Base-by-base conservation (phyloP, 2,888 invertebrate genomes). In the Mayetiola destructor region DNA sequence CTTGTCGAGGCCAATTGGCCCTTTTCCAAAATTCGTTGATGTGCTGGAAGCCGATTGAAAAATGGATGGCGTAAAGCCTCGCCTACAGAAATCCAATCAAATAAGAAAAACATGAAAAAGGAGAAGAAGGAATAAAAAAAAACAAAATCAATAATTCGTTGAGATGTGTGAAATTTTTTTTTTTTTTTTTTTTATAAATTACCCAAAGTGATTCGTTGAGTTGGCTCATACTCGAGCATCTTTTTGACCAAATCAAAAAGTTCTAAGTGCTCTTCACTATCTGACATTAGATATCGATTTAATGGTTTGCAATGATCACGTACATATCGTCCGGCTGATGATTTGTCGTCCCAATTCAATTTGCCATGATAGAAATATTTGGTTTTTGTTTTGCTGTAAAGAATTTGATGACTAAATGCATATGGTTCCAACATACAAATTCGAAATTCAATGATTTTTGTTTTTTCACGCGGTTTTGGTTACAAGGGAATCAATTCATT, bases 341-440 rank as follows among this genome's bases (percentile, higher is more conserved):
- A 92, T 70, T 93, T 91, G 64, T 93, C 92, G 71, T 96, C 94
- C 97, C 97, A 99, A 74, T 94, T 94, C 68, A 99, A 79, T 76
- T 90, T 89, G 57, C 95, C 95, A 71, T 94, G 89, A 75, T 94
- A 92, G 76, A 97, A 99, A 75, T 97, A 99, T 76, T 94, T 95
- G 64, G 94, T 95, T 77, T 93, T 91, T 60, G 90, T 89, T 78
- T 88, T 89, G 63, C 88, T 88, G 75, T 64, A 77, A 69, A 67
- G 68, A 66, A 66, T 64, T 64, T 69, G 67, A 65, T 68, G 70
- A 64, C 56, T 71, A 32, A 39, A 36, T 56, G 40, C 16, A n/a
- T 55, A 42, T 42, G 42, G 23, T 42, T 42, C 21, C 12, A 42
- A 42, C 37, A 37, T 12, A 37, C n/a, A 37, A 16, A n/a, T 37